Conservation (phyloP, 2,113 vertebrate species). For the Pomatorhinus ruficollis region DNA sequence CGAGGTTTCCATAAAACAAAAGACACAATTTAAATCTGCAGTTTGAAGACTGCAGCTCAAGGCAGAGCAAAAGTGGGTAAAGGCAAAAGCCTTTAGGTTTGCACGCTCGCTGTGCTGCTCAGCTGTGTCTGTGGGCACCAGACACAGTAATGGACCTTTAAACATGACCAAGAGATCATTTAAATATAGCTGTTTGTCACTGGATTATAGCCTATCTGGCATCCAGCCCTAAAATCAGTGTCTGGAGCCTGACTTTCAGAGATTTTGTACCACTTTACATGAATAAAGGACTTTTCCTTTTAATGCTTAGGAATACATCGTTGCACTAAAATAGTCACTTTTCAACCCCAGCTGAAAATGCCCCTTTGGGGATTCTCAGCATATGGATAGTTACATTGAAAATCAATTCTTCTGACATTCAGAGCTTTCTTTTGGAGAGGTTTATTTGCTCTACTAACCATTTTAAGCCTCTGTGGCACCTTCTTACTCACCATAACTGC, state of each 20-base stretch:
- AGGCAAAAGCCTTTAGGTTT: not conserved
- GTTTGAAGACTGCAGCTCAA: not conserved
- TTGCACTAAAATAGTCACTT: slow-evolving; percentile 25
- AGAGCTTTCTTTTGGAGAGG: not conserved
- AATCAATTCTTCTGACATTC: slow-evolving; percentile 47
- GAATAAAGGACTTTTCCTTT: not conserved
- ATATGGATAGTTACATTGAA: slow-evolving; percentile 15
- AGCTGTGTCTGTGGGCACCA: accelerated
- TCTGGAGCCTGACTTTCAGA: not conserved
- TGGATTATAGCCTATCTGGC: not conserved
- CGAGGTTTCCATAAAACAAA: not conserved
- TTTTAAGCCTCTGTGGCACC: slow-evolving; percentile 6
- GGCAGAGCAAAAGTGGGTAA: not conserved
- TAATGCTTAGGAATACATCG: not conserved
- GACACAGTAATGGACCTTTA: not conserved
- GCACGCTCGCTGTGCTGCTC: not conserved
- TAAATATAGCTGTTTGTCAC: not conserved
- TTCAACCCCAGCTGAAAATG: not conserved
- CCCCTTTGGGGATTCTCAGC: not conserved
- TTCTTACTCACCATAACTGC: slow-evolving; percentile 21
- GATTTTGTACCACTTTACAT: not conserved
- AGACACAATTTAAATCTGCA: not conserved
- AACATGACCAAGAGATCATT: not conserved
- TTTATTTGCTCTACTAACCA: slow-evolving; percentile 34
- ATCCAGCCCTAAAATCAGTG: not conserved